phyloP scores from a whole-genome alignment of 2,888 invertebrate species.

The Sarcophaga subvicina region DNA sequence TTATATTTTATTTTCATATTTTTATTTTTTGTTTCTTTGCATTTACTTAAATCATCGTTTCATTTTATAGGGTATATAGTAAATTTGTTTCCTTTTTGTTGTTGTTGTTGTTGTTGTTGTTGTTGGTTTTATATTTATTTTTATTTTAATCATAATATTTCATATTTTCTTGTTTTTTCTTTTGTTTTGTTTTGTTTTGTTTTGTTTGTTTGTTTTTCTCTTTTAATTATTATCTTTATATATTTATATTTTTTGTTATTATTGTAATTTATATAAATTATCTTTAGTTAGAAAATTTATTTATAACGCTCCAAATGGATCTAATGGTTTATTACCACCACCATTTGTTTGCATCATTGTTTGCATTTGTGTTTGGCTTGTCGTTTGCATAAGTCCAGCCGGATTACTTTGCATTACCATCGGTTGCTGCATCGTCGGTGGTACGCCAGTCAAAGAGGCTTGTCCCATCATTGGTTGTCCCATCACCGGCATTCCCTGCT shows the following conservation, averaged over 20 bases:
- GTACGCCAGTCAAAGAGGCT: constrained; percentile 81
- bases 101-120: constrained; percentile 29
- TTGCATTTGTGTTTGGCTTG: constrained; percentile 74
- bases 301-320: constrained; percentile 84
- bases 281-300: constrained; percentile 51
- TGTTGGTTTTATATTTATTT: background rate
- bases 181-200: constrained; percentile 22
- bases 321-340: constrained; percentile 82
- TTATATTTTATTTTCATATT: constrained; percentile 50
- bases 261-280: constrained; percentile 19
- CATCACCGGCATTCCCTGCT: constrained; percentile 82
- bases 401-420: constrained; percentile 78
- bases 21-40: constrained; percentile 41
- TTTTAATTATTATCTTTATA: constrained; percentile 29
- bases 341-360: constrained; percentile 75
- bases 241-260: constrained; percentile 29
- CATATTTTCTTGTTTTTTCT: constrained; percentile 22
- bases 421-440: constrained; percentile 77
- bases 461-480: constrained; percentile 81
- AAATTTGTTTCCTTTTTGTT: constrained; percentile 44
- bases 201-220: background rate
- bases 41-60: constrained; percentile 31
- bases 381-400: constrained; percentile 76
- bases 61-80: constrained; percentile 23
- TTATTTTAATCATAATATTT: constrained; percentile 44